Percentiles rank a stretch among this genome's conserved stretches.
Conservation (phyloP, 2,797 vertebrate species). For the Mormyrops attenuatus region DNA sequence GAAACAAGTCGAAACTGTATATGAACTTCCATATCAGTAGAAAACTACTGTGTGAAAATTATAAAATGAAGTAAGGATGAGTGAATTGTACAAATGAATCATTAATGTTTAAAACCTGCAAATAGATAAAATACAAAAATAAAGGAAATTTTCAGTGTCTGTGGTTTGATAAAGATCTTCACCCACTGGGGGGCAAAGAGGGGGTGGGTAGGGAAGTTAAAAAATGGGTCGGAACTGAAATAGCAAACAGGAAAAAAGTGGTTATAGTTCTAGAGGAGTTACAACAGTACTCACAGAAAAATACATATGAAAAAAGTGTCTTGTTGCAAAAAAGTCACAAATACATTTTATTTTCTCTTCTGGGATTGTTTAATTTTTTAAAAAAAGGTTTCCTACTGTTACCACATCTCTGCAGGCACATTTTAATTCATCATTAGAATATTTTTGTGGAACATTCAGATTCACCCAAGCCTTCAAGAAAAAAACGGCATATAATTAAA, state of each 20-base stretch:
- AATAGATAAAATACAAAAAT: slow-evolving; percentile 22
- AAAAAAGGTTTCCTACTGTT: neutral
- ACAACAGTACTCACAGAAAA: neutral
- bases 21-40: neutral
- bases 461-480: neutral
- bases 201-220: neutral
- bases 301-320: neutral
- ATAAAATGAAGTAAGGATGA: neutral
- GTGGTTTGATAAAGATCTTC: slow-evolving; percentile 39
- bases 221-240: slow-evolving; percentile 19
- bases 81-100: neutral
- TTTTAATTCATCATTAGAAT: neutral
- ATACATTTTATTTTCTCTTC: neutral
- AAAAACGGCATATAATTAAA: neutral
- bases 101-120: slow-evolving; percentile 1
- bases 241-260: slow-evolving; percentile 1
- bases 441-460: neutral
- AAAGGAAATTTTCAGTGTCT: slow-evolving; percentile 25
- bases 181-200: slow-evolving; percentile 19
- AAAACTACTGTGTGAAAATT: neutral
- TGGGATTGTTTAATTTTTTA: neutral
- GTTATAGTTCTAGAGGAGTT: slow-evolving; percentile 14
- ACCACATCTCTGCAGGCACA: neutral
- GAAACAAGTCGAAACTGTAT: neutral
- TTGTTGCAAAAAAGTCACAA: neutral